Evolutionary conservation across 2,888 invertebrate species (phyloP), one percentile per base, ranked within the genome.

Genomic region (Rhabditoides inermis): DNA sequence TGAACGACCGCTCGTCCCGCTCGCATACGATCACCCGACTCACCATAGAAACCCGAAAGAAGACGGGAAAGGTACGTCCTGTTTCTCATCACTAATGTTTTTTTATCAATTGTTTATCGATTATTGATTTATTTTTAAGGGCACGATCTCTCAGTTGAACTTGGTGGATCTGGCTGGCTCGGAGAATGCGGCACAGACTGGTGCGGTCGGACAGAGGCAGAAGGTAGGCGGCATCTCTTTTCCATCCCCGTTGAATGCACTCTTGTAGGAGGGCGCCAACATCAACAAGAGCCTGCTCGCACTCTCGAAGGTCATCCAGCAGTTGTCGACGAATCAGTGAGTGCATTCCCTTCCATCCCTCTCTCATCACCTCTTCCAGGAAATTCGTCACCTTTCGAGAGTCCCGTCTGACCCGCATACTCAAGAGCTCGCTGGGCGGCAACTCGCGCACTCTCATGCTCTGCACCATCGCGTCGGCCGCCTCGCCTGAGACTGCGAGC

Each of bases 91-190:
- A 22, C 15, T n/a, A 18, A 12, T 44, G 10, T 10, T 44, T 44
- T 2, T 7, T 44, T 18, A 10, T n/a, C n/a, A n/a, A n/a, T n/a
- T 44, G 22, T 44, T 44, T 10, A 26, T 23, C 1, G n/a, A 32
- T 32, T 12, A 32, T 12, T 12, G 10, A 12, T 10, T 12, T 1
- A 23, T 23, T 44, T 44, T 44, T 26, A 44, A 15, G 23, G 12
- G n/a, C 18, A 20, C 40, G 20, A 3, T 25, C 7, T 22, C 23
- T 44, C 41, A 6, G 41, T 20, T 54, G 28, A 45, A 39, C 41
- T 37, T 54, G 10, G 49, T 54, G 6, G 54, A 54, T 15, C 40
- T 54, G 40, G 54, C 54, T 2, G 54, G 54, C 22, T 45, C 45
- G 22, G 54, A 54, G 30, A 49, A 54, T 40, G 49, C 40, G 3